Evolutionary conservation across 2,797 vertebrate species (phyloP).

Genomic region (Onychomys torridus): DNA sequence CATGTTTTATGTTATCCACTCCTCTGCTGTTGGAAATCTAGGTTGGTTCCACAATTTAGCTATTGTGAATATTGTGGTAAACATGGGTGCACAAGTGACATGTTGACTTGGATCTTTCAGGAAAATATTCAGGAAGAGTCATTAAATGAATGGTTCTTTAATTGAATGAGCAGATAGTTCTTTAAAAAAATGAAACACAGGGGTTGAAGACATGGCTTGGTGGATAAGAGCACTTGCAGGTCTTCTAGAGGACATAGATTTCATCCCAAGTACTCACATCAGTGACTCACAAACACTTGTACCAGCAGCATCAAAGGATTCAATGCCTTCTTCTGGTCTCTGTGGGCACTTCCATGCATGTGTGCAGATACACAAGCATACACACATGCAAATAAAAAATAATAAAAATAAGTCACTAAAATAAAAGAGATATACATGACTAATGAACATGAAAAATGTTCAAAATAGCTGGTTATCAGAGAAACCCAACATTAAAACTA

Average conservation of each 20-base stretch:
- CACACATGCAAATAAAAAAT: neutral
- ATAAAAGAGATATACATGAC: neutral
- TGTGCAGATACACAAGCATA: neutral
- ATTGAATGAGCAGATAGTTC: neutral
- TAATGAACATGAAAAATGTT: neutral
- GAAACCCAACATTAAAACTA: neutral
- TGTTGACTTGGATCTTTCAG: neutral
- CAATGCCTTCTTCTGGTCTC: rapidly evolving
- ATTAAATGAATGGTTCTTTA: neutral
- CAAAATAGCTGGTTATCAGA: neutral
- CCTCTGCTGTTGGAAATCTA: neutral
- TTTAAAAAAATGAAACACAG: neutral
- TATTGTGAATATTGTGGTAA: neutral
- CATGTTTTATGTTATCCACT: neutral
- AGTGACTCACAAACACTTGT: neutral
- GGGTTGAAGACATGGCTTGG: neutral
- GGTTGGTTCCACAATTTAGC: neutral
- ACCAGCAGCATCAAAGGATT: too few relatives aligned
- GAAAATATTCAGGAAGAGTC: neutral
- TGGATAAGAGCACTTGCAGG: neutral
- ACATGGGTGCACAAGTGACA: neutral
- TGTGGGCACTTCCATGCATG: neutral
- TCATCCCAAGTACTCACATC: neutral
- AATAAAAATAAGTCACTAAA: neutral
- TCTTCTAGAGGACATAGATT: neutral